Conservation (phyloP, 2,113 vertebrate genomes). For the Sceloporus tristichus region DNA sequence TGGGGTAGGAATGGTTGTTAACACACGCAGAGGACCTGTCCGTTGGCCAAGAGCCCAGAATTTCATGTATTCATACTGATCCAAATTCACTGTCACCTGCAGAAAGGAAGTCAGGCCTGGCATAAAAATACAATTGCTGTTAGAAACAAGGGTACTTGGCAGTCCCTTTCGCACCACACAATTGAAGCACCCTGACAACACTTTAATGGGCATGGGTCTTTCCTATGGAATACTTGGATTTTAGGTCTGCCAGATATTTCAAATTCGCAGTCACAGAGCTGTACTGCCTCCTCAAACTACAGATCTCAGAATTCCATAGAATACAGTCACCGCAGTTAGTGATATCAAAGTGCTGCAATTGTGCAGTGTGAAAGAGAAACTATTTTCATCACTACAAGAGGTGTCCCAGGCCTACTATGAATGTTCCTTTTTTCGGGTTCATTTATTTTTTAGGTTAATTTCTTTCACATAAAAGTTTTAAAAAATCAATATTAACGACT, state of each 20-base stretch:
- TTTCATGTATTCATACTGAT: conserved; percentile 75
- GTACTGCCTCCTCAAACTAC: no score
- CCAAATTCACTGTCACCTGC: conserved; percentile 75
- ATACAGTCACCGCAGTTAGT: no score
- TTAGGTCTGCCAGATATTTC: no score
- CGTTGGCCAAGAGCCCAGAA: conserved; percentile 79
- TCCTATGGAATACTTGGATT: no score
- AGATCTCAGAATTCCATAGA: no score
- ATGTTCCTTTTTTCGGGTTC: neutral
- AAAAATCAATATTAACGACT: neutral
- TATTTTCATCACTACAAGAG: neutral
- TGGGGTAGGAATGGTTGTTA: conserved; percentile 60
- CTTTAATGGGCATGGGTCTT: no score
- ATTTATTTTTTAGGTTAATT: neutral
- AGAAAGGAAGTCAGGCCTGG: neutral
- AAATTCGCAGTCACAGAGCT: no score
- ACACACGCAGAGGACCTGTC: conserved; percentile 63
- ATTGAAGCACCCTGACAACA: no score
- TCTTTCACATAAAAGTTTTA: neutral
- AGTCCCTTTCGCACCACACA: no score
- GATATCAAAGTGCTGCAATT: no score
- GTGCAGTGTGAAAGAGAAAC: no score
- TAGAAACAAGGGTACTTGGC: neutral
- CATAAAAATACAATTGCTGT: neutral
- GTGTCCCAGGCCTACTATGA: neutral